Conservation (phyloP, 1,140 invertebrate species). For the Oscheius sp. region DNA sequence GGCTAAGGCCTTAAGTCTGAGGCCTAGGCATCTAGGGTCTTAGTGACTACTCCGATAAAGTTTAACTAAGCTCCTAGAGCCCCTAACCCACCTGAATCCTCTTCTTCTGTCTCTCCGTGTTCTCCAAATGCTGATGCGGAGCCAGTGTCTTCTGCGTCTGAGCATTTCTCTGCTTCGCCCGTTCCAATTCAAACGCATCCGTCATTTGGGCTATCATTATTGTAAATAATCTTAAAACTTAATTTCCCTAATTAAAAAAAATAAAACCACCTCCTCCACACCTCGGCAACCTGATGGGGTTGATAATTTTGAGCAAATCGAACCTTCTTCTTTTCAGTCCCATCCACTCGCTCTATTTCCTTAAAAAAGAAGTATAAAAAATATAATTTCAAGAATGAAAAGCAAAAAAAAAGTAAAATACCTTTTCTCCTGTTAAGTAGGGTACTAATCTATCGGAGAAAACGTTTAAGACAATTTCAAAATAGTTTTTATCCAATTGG, state of each 20-base stretch:
- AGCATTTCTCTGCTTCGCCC: constrained; percentile 36
- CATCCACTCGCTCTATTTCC: constrained; percentile 25
- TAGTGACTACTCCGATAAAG: background rate
- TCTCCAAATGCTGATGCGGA: constrained; percentile 41
- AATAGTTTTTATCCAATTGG: constrained; percentile 58
- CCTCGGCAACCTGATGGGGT: constrained; percentile 26
- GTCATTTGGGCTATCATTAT: constrained; percentile 41
- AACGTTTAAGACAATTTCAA: constrained; percentile 48
- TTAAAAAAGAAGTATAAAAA: background rate
- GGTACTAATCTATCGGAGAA: constrained; percentile 50
- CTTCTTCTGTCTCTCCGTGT: constrained; percentile 35
- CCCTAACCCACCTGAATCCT: constrained; percentile 11
- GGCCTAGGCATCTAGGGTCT: too few species aligned
- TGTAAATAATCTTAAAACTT: constrained; percentile 29
- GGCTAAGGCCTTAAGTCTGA: too few species aligned
- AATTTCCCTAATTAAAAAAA: background rate
- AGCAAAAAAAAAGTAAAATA: constrained; percentile 10
- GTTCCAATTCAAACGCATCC: constrained; percentile 39
- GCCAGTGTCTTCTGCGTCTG: constrained; percentile 34
- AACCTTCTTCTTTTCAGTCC: constrained; percentile 36
- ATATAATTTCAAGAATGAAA: background rate
- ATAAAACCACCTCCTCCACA: constrained; percentile 31
- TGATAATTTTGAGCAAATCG: constrained; percentile 42
- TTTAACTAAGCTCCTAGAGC: background rate
- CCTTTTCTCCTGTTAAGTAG: constrained; percentile 42